A percentile compares a stretch with the other conserved stretches of the same genome.
Conservation (phyloP, 2,797 vertebrate genomes). For the Chaetodon trifasciatus region DNA sequence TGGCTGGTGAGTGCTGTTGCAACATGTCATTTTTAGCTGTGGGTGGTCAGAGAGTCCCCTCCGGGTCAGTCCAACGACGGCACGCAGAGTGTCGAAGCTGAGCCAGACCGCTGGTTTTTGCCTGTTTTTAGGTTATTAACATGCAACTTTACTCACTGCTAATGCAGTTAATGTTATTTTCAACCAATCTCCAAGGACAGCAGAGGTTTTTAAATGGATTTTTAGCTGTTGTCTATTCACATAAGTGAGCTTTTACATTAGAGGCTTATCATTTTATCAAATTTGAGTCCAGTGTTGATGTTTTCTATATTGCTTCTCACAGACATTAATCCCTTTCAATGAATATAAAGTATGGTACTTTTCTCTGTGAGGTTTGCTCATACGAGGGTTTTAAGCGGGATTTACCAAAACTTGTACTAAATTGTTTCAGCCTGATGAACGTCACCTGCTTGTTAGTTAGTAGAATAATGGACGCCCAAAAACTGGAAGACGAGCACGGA, state of each 20-base stretch:
- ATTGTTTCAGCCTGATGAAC: too few species aligned
- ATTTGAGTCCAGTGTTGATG: neutral
- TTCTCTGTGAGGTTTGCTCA: neutral
- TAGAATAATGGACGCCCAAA: too few species aligned
- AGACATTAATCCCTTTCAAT: too few species aligned
- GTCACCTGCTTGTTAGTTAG: neutral
- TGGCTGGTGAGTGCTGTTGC: conserved; percentile 84
- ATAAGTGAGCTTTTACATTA: neutral
- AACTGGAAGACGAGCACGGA: neutral
- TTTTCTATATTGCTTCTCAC: too few species aligned
- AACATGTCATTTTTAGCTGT: conserved; percentile 42
- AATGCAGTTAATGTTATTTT: neutral
- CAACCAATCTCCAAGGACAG: neutral
- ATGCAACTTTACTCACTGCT: neutral
- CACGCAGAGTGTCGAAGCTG: too few species aligned
- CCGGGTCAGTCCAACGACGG: conserved; percentile 12
- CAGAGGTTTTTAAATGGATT: neutral
- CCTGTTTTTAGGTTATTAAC: neutral
- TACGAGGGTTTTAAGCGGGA: neutral
- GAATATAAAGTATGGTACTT: too few species aligned
- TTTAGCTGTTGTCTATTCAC: neutral
- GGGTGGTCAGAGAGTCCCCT: conserved; percentile 55
- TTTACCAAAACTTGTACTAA: too few species aligned
- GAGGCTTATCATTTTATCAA: neutral
- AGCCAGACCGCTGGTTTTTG: neutral